phyloP scores from a whole-genome alignment of 2,113 vertebrate species.

The Dicaeum eximium region DNA sequence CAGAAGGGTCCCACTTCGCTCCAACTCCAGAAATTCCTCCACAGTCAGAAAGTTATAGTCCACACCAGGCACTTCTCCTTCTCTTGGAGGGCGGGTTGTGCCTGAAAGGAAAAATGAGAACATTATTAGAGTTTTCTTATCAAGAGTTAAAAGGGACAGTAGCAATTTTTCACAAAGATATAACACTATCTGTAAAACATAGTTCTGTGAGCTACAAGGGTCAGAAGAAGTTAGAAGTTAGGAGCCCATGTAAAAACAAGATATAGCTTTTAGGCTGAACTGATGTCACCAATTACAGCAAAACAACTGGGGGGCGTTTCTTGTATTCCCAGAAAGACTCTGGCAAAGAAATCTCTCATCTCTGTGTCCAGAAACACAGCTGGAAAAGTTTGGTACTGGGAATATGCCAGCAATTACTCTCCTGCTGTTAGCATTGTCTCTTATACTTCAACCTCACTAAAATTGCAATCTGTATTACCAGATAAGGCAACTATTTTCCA shows the following conservation, averaged over 20 bases:
- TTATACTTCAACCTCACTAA: background rate
- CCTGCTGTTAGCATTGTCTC: background rate
- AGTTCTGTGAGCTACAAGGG: background rate
- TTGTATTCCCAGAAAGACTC: background rate
- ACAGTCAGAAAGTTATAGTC: slow-evolving; percentile 97
- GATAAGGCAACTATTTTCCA: background rate
- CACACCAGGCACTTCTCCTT: slow-evolving; percentile 94
- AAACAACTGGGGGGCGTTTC: background rate
- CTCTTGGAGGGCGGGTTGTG: slow-evolving; percentile 92
- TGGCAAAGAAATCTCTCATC: background rate
- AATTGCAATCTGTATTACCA: background rate
- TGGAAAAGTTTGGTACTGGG: background rate
- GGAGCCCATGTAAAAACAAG: background rate
- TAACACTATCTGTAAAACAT: background rate
- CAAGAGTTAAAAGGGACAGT: background rate
- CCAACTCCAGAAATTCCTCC: slow-evolving; percentile 90
- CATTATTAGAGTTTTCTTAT: background rate
- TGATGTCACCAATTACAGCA: background rate
- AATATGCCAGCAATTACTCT: background rate
- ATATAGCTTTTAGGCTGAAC: background rate
- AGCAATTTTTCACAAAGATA: background rate
- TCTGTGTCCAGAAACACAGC: background rate
- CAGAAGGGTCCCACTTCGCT: slow-evolving; percentile 91
- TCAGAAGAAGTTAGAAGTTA: background rate
- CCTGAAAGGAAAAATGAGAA: slow-evolving; percentile 70